A percentile compares a stretch with the other conserved stretches of the same genome.
Evolutionary conservation across 2,888 invertebrate genomes (phyloP).

Genomic region (Cryptus armator): DNA sequence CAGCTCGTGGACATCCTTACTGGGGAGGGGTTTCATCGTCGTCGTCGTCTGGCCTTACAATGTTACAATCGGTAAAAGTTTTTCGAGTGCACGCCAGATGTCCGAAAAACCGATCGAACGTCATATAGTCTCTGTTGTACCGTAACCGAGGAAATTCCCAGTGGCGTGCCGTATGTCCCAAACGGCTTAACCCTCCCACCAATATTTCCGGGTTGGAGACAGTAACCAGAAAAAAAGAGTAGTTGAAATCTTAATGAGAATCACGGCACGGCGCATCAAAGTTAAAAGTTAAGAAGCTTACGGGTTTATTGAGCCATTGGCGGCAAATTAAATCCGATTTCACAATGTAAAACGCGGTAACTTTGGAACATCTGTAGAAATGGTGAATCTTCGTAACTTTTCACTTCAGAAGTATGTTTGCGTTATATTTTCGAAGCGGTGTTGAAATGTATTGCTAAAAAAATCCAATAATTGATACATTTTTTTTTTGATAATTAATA

Average conservation of each 20-base stretch:
- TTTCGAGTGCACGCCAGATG: constrained; percentile 80
- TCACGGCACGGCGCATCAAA: background rate
- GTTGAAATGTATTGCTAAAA: too few relatives aligned
- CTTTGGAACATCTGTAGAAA: too few relatives aligned
- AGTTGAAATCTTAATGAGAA: background rate
- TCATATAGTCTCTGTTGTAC: constrained; percentile 7
- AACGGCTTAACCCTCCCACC: background rate
- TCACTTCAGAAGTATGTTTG: too few relatives aligned
- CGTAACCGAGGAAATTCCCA: constrained; percentile 79
- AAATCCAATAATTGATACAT: too few relatives aligned
- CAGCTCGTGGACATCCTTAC: constrained; percentile 27
- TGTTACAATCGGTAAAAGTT: constrained; percentile 48
- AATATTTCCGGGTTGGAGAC: background rate
- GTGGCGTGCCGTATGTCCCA: constrained; percentile 68
- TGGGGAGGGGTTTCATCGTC: constrained; percentile 36
- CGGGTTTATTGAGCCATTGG: too few relatives aligned
- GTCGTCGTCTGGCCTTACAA: constrained; percentile 23
- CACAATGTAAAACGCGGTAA: too few relatives aligned
- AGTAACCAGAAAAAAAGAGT: background rate
- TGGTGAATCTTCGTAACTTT: too few relatives aligned
- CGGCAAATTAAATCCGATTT: too few relatives aligned
- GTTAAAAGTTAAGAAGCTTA: background rate
- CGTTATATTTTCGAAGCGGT: too few relatives aligned
- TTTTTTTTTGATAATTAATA: too few relatives aligned
- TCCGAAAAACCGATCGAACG: constrained; percentile 61